These are phyloP conservation scores for Takifugu rubripes DNA, from an alignment of 2,797 vertebrate species.

Conservation along the genomic window DNA sequence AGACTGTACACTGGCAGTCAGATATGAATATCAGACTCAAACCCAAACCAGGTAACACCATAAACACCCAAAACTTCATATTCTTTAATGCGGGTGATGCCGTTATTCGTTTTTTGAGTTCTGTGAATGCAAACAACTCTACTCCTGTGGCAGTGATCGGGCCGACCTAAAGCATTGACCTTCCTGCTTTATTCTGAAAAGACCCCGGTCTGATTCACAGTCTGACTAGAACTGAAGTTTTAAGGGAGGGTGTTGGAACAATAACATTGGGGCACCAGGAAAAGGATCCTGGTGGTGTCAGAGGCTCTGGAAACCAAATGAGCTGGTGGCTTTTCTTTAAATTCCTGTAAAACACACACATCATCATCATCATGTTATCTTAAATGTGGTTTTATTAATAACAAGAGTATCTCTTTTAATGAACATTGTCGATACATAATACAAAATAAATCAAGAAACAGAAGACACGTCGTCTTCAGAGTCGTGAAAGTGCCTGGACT, in stretches of 20 bases:
- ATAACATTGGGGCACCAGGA: constrained; percentile 36
- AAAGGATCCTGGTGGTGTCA: constrained; percentile 40
- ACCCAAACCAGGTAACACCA: neutral
- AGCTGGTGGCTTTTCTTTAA: constrained; percentile 16
- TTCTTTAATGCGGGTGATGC: too few species aligned
- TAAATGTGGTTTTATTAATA: constrained; percentile 78
- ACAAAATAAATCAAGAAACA: constrained; percentile 78
- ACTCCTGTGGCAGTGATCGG: constrained; percentile 15
- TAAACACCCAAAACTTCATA: too few species aligned
- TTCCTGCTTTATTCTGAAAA: constrained; percentile 42
- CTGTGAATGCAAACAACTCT: neutral
- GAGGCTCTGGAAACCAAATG: constrained; percentile 47
- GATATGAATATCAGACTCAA: neutral
- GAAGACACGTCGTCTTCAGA: constrained; percentile 78
- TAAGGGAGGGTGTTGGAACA: constrained; percentile 16
- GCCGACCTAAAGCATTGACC: constrained; percentile 6
- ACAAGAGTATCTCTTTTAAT: constrained; percentile 81
- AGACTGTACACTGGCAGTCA: too few species aligned
- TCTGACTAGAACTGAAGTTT: constrained; percentile 49
- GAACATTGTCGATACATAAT: constrained; percentile 81
- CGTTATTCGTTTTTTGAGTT: too few species aligned
- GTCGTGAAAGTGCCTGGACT: constrained; percentile 91
- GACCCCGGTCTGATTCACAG: constrained; percentile 36
- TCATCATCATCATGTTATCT: constrained; percentile 35
- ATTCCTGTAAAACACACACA: constrained; percentile 21